phyloP scores from a whole-genome alignment of 2,797 vertebrate species.

The Lithobates sylvaticus region DNA sequence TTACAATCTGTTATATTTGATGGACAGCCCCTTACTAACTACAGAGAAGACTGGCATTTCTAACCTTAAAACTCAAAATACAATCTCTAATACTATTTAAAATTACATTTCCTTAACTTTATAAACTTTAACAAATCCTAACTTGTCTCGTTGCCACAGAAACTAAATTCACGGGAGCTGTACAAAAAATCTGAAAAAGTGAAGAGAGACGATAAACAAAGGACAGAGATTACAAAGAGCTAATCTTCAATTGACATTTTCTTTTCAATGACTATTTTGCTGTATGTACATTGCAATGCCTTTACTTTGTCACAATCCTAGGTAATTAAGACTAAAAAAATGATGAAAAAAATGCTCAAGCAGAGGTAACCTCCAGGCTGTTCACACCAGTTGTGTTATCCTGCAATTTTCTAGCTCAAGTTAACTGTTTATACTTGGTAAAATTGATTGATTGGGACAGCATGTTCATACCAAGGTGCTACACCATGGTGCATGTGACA shows the following conservation, averaged over 20 bases:
- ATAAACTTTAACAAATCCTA: not conserved
- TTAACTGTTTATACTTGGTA: no score
- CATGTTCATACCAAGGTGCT: no score
- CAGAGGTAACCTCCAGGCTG: no score
- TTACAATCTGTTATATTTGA: not conserved
- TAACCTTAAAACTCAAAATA: conserved; percentile 6
- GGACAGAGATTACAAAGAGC: not conserved
- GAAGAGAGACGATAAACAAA: not conserved
- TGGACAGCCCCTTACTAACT: not conserved
- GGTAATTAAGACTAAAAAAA: no score
- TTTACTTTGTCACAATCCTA: no score
- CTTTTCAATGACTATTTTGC: no score
- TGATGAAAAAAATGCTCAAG: no score
- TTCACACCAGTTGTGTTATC: no score
- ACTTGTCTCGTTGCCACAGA: conserved; percentile 1
- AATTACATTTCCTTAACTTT: conserved; percentile 11
- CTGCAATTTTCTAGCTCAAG: no score
- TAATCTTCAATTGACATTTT: not conserved
- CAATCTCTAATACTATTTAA: conserved; percentile 19
- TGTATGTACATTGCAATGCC: no score
- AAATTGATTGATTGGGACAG: no score
- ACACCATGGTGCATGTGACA: no score
- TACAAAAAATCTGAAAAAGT: not conserved
- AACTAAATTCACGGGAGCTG: not conserved
- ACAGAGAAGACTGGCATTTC: conserved; percentile 8